These are phyloP conservation scores for Rhagoletis zephyria DNA, from an alignment of 1,140 invertebrate genomes.

Conservation along the genomic window DNA sequence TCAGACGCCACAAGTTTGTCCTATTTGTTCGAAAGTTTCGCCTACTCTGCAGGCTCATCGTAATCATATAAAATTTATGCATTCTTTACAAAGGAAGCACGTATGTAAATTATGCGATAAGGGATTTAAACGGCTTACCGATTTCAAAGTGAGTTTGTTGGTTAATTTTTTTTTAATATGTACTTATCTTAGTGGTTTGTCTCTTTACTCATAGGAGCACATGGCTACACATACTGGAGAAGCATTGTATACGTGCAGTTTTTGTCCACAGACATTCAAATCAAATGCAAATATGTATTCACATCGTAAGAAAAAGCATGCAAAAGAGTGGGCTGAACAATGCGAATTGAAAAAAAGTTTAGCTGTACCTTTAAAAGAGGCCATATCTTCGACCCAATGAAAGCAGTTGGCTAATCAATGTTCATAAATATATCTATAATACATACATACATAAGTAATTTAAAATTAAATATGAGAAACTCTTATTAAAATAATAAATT, in stretches of 20 bases:
- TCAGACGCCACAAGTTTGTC: constrained; percentile 63
- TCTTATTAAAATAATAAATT: too few relatives aligned
- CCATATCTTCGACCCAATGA: too few relatives aligned
- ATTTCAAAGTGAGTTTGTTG: background rate
- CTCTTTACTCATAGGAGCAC: constrained; percentile 63
- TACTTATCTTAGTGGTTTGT: background rate
- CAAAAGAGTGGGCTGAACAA: constrained; percentile 65
- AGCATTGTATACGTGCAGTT: constrained; percentile 69
- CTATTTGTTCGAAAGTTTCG: constrained; percentile 65
- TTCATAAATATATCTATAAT: too few relatives aligned
- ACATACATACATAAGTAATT: too few relatives aligned
- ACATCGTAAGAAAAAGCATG: constrained; percentile 69
- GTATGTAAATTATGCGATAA: constrained; percentile 69
- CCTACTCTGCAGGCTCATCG: constrained; percentile 64
- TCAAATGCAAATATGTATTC: constrained; percentile 71
- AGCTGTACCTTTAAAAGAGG: constrained; percentile 1
- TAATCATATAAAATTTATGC: constrained; percentile 66
- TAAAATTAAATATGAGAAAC: too few relatives aligned
- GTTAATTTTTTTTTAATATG: background rate
- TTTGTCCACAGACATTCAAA: constrained; percentile 70
- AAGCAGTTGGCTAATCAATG: too few relatives aligned
- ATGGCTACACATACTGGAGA: constrained; percentile 70
- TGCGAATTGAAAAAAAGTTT: constrained; percentile 32
- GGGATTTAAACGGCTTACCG: constrained; percentile 62
- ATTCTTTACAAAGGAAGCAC: constrained; percentile 63